Base-by-base conservation (phyloP, 2,888 invertebrate genomes). In the Ormyrus nitidulus region DNA sequence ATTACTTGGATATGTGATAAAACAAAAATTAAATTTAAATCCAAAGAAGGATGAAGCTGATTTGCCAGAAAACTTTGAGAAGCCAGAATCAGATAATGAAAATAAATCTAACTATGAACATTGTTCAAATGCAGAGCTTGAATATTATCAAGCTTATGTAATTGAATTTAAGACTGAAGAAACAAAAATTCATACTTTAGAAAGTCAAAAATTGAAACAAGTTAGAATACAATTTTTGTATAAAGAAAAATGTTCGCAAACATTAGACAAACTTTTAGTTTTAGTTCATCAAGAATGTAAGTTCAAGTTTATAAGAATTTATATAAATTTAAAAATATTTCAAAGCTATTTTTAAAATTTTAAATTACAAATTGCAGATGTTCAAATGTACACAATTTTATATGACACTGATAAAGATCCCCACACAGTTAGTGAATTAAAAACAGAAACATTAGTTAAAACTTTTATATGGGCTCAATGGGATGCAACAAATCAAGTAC, bases 391-490 rank as follows among this genome's bases (percentile, higher is more conserved):
- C 79, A 89, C 86, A 1, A 78, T 86, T 66, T 77, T 80, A 9
- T 87, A 87, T 69, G 85, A 86, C 19, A 77, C 77, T 13, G 82
- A 79, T 7, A 77, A 79, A 49, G 75, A 74, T n/a, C 82, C 85
- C 4, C 76, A 81, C 69, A 64, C 74, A n/a, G 80, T 89, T 68
- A 84, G 81, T 62, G 87, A 88, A 70, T 83, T 91, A 56, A 88
- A 88, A 77, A 85, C 88, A 5, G 93, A 93, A 83, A 87, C 88
- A 2, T 86, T 93, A 49, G 95, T 95, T 2, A 93, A 93, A 86
- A 93, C 93, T 62, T 96, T 96, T 86, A 94, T 95, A 56, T 97
- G 96, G 96, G 96, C 96, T 0, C 97, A 97, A 86, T 97, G 96
- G 96, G 96, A 96, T 88, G 93, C 95, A 80, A 91, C 92, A 10